These are phyloP conservation scores for Colletes latitarsis DNA, from an alignment of 1,140 invertebrate species.

Conservation along the genomic window DNA sequence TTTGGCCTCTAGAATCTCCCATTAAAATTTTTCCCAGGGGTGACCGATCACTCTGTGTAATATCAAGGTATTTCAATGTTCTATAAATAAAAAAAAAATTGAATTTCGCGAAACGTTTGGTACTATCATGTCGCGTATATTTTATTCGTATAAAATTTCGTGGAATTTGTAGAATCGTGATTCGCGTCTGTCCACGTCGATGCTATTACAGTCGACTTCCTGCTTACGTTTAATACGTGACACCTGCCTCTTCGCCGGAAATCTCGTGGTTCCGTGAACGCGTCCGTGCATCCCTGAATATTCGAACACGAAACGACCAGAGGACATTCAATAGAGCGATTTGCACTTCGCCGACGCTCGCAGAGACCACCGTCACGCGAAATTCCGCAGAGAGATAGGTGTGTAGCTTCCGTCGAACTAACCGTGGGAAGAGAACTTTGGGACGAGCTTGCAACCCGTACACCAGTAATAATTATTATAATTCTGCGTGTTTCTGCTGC, in stretches of 20 bases:
- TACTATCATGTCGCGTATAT: too few relatives aligned
- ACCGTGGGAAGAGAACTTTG: neutral
- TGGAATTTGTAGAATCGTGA: neutral
- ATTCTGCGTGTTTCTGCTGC: slow-evolving; percentile 1
- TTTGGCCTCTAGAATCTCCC: too few relatives aligned
- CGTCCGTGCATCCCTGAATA: neutral
- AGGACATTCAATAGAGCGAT: slow-evolving; percentile 4
- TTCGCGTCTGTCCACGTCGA: neutral
- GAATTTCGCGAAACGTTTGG: too few relatives aligned
- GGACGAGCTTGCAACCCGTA: neutral
- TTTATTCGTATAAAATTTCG: too few relatives aligned
- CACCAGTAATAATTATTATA: slow-evolving; percentile 17
- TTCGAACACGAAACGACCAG: neutral
- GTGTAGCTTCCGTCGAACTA: slow-evolving; percentile 6
- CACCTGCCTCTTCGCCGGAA: neutral
- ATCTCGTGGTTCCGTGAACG: neutral
- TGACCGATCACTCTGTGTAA: too few relatives aligned
- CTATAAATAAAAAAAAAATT: too few relatives aligned
- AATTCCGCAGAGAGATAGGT: neutral
- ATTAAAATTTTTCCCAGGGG: too few relatives aligned
- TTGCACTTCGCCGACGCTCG: neutral
- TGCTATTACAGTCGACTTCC: neutral
- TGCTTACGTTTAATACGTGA: neutral
- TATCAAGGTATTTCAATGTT: too few relatives aligned
- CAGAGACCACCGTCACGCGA: neutral